A percentile compares a stretch with the other conserved stretches of the same genome.
Conservation (phyloP, 2,797 vertebrate genomes). For the Myiothlypis coronata region DNA sequence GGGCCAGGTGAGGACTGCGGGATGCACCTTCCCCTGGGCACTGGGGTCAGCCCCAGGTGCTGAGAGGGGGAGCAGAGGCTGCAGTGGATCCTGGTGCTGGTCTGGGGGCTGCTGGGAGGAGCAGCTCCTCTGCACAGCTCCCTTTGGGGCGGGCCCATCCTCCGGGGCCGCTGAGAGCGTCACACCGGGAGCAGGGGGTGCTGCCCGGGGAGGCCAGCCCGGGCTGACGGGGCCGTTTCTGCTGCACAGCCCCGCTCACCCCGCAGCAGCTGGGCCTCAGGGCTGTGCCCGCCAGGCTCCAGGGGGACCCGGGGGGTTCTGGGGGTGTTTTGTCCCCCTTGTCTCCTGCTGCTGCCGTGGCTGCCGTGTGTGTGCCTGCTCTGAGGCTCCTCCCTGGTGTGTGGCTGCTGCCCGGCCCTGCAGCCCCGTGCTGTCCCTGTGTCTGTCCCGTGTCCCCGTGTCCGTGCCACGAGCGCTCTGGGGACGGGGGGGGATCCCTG, state of each 20-base stretch:
- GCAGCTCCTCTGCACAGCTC: neutral
- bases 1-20: neutral
- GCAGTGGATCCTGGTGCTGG: rapidly evolving
- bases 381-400: neutral
- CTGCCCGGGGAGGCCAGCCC: neutral
- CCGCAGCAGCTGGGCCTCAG: neutral
- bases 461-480: neutral
- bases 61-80: neutral
- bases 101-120: neutral
- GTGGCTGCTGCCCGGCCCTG: neutral
- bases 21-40: neutral
- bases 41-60: neutral
- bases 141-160: neutral
- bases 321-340: neutral
- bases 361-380: neutral
- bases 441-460: neutral
- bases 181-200: rapidly evolving
- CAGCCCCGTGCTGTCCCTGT: neutral
- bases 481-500: neutral
- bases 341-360: neutral
- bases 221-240: neutral
- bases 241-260: neutral
- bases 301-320: rapidly evolving
- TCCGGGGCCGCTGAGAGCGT: neutral
- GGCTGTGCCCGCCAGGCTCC: neutral